phyloP scores from a whole-genome alignment of 2,797 vertebrate species.

The Yasuhikotakia modesta region DNA sequence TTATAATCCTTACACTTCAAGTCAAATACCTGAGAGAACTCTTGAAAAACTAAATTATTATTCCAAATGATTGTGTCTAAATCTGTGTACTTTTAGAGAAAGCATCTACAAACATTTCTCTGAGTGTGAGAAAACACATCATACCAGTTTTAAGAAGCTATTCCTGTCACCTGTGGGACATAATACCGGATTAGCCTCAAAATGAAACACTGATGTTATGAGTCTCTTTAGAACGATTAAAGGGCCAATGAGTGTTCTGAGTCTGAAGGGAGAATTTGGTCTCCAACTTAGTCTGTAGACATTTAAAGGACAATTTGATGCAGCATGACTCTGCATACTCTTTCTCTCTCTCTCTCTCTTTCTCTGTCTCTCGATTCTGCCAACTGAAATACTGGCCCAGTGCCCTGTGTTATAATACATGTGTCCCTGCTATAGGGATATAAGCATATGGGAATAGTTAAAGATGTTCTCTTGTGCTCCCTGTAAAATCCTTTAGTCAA shows the following conservation, averaged over 20 bases:
- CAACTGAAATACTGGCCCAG: constrained; percentile 33
- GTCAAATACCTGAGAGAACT: not conserved
- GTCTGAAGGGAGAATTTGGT: constrained; percentile 26
- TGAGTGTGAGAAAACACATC: not conserved
- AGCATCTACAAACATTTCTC: not conserved
- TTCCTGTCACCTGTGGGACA: not conserved
- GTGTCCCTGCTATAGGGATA: constrained; percentile 4
- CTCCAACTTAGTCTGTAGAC: constrained; percentile 53
- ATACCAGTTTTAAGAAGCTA: not conserved
- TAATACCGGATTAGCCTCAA: constrained; percentile 8
- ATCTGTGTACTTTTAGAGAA: not conserved
- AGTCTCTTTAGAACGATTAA: not conserved
- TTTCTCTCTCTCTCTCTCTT: constrained; percentile 2
- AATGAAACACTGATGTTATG: constrained; percentile 9
- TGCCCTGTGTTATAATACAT: constrained; percentile 27
- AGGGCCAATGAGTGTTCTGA: not conserved
- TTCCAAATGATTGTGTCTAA: not conserved
- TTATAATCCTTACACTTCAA: not conserved
- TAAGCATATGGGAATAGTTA: constrained; percentile 32
- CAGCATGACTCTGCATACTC: constrained; percentile 67
- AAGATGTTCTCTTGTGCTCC: constrained; percentile 19
- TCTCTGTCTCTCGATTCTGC: constrained; percentile 19
- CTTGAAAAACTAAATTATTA: not conserved
- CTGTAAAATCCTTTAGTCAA: constrained; percentile 36
- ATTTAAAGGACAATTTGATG: constrained; percentile 64